These are phyloP conservation scores for Cyclophora albipunctata DNA, from an alignment of 2,888 invertebrate genomes.

Conservation along the genomic window DNA sequence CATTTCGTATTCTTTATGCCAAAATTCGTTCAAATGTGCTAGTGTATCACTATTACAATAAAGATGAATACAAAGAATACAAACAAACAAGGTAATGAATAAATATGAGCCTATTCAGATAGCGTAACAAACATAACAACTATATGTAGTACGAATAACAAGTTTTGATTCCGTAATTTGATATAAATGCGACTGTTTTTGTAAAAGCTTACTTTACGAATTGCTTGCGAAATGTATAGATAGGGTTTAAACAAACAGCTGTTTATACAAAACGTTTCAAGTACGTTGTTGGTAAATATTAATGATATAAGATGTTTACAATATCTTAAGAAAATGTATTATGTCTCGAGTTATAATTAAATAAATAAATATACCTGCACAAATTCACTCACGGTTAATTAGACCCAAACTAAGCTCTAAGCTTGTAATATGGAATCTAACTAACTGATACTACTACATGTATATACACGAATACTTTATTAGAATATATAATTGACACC, in stretches of 20 bases:
- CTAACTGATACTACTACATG: too few species aligned
- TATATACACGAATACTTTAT: too few species aligned
- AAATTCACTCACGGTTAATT: too few species aligned
- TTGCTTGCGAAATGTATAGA: not conserved
- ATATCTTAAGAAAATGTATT: too few species aligned
- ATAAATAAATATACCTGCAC: too few species aligned
- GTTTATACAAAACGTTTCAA: not conserved
- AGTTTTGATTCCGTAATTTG: not conserved
- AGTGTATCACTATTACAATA: not conserved
- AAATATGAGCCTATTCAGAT: not conserved
- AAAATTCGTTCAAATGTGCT: not conserved
- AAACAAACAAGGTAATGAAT: not conserved
- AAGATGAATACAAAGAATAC: not conserved
- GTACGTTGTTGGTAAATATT: too few species aligned
- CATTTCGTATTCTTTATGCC: not conserved
- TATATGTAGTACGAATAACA: not conserved
- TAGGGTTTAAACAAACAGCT: not conserved
- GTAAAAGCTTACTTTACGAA: not conserved
- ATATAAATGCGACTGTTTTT: not conserved
- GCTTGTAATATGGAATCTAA: too few species aligned
- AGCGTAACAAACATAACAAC: not conserved
- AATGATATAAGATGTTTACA: too few species aligned
- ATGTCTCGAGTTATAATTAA: too few species aligned
- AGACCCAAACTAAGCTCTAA: too few species aligned
- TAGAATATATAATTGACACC: too few species aligned